Conservation (phyloP, 1,140 invertebrate species). For the Babylonia areolata region DNA sequence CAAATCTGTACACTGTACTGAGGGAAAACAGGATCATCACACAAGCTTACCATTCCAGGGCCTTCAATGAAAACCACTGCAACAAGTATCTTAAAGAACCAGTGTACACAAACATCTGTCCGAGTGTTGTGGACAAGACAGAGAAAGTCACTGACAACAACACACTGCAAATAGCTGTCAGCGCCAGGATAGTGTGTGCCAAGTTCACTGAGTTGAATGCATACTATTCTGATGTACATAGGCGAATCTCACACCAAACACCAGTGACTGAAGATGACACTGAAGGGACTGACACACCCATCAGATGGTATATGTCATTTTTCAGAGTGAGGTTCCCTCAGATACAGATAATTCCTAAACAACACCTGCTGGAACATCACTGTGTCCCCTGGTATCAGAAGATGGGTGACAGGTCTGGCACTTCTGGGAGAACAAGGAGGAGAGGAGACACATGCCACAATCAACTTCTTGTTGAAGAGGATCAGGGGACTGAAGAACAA, state of each 20-base stretch:
- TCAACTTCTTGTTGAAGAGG: not conserved
- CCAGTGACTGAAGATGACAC: not conserved
- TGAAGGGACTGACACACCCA: not conserved
- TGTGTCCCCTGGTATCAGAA: not conserved
- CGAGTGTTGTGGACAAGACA: not conserved
- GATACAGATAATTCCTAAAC: not conserved
- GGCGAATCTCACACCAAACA: not conserved
- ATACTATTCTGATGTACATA: not conserved
- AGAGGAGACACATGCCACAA: constrained; percentile 8
- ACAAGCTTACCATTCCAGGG: constrained; percentile 34
- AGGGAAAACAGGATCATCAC: constrained; percentile 7
- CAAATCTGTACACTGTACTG: constrained; percentile 9
- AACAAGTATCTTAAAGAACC: constrained; percentile 24
- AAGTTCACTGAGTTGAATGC: not conserved
- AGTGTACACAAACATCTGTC: constrained; percentile 2
- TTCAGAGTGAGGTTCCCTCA: not conserved
- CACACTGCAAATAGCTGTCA: not conserved
- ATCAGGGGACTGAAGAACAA: constrained; percentile 1
- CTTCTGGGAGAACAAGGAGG: constrained; percentile 22
- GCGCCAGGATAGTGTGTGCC: not conserved
- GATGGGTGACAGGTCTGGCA: not conserved
- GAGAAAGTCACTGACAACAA: not conserved
- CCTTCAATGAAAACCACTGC: constrained; percentile 35
- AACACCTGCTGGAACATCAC: constrained; percentile 18
- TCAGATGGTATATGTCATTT: constrained; percentile 1